These are phyloP conservation scores for Ceramica pisi DNA, from an alignment of 2,888 invertebrate genomes.

Conservation along the genomic window DNA sequence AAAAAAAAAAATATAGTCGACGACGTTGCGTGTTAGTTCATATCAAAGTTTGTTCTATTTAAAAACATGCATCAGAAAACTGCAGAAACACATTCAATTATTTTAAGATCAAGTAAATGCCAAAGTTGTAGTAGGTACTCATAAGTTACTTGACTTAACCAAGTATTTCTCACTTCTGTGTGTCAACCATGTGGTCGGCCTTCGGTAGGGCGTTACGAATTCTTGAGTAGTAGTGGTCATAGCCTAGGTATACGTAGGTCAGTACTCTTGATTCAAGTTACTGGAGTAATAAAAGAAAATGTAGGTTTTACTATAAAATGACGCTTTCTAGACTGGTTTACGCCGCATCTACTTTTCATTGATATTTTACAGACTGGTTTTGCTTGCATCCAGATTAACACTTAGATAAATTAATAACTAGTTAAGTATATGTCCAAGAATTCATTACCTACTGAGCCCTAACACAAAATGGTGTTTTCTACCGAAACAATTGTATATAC, in stretches of 20 bases:
- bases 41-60: background rate
- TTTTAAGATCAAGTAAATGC: constrained; percentile 6
- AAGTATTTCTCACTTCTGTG: constrained; percentile 14
- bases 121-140: constrained; percentile 4
- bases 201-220: constrained; percentile 26
- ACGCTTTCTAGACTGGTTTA: constrained; percentile 33
- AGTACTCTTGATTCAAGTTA: background rate
- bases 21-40: too few species aligned
- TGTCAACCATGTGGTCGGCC: constrained; percentile 34
- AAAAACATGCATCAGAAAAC: background rate
- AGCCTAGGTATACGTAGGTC: background rate
- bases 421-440: too few species aligned
- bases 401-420: too few species aligned
- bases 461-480: too few species aligned
- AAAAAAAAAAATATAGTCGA: too few species aligned
- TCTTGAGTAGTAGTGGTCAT: background rate
- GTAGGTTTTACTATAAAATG: background rate
- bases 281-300: background rate
- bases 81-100: background rate
- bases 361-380: background rate
- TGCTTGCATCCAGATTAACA: background rate
- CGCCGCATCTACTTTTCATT: background rate
- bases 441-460: too few species aligned
- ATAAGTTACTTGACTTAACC: constrained; percentile 21
- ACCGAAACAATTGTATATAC: too few species aligned